Evolutionary conservation across 2,797 vertebrate species (phyloP).

Genomic region (Darevskia mixta): DNA sequence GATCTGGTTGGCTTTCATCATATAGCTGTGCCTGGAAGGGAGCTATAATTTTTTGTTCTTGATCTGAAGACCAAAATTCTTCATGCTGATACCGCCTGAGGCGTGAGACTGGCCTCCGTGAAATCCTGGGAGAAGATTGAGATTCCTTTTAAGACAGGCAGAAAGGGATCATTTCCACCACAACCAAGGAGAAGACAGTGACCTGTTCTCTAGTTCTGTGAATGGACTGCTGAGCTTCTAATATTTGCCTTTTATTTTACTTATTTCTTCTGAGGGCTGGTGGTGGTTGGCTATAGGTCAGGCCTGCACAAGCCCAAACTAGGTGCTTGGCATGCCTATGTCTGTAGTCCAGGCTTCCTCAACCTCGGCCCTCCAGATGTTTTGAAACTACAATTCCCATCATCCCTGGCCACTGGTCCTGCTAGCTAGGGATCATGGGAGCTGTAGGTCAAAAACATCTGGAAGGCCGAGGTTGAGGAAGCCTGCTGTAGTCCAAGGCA

Average conservation of each 20-base stretch:
- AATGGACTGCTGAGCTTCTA: not conserved
- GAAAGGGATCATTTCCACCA: constrained; percentile 20
- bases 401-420: no score
- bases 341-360: not conserved
- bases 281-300: no score
- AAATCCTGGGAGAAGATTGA: constrained; percentile 2
- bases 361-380: no score
- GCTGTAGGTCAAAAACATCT: no score
- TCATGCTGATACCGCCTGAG: constrained; percentile 45
- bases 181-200: constrained; percentile 8
- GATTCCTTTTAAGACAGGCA: constrained; percentile 7
- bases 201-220: not conserved
- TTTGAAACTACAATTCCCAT: no score
- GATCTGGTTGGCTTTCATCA: constrained; percentile 54
- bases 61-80: constrained; percentile 61
- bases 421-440: no score
- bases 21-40: constrained; percentile 41
- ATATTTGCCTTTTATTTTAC: not conserved
- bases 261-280: not conserved
- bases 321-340: not conserved
- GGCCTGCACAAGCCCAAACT: not conserved
- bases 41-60: constrained; percentile 44
- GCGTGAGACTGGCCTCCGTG: constrained; percentile 10
- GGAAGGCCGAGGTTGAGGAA: no score
- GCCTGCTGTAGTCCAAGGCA: no score